Evolutionary conservation across 2,888 invertebrate genomes (phyloP), one percentile per base, ranked within the genome.

Genomic region (Drosophila rubida): DNA sequence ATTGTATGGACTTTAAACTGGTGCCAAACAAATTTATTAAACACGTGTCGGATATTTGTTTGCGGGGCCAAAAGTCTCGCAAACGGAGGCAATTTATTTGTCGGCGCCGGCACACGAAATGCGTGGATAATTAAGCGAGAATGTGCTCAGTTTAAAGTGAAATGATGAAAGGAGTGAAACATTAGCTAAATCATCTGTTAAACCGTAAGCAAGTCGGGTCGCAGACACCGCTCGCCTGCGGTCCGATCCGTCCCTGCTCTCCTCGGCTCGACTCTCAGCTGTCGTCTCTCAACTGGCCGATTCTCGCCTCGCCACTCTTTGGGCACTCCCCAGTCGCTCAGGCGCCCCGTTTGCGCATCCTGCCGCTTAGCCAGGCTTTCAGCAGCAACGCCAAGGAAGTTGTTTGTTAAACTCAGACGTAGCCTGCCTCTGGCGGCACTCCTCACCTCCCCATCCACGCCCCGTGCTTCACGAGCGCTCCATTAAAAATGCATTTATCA

Each of bases 401-500:
- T 83, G 85, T 75, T 81, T 74, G 74, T 79, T 81, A 70, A 76
- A 68, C 44, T 70, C 78, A 74, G 73, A 66, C 80, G 61, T 44
- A 41, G 77, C 37, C 44, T 54, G 55, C 76, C 46, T 45, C 53
- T 51, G 49, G 50, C 51, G 42, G 11, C 49, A 25, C 67, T 49
- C 39, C 27, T 27, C 0, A 11, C 16, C 45, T 9, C 9, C 8
- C 16, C 14, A 6, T 3, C 19, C 9, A 11, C 50, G 13, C 16
- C 23, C 27, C 39, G 23, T 19, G 8, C 67, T 61, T 61, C 61
- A 72, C 51, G 58, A 54, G 41, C 58, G 71, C 76, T 87, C 87
- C 82, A 82, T 82, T 82, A 82, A 82, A 82, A 82, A 82, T 87
- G 82, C 82, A 82, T 82, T 82, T 82, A 82, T 82, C 82, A 82